phyloP scores from a whole-genome alignment of 1,140 invertebrate genomes.

The Lethrus apterus region DNA sequence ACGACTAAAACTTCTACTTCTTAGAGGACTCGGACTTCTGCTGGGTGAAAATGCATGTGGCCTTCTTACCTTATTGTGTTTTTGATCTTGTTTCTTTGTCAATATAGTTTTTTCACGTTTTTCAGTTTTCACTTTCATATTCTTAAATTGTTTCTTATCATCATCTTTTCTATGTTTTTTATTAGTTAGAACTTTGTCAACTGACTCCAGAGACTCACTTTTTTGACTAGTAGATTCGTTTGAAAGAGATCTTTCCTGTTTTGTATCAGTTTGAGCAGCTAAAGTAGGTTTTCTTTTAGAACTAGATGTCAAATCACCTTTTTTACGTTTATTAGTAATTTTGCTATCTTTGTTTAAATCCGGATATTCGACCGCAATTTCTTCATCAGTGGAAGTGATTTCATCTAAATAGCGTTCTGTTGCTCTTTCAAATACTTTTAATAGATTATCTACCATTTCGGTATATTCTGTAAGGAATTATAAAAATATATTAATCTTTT shows the following conservation, averaged over 20 bases:
- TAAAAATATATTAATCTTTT: too few relatives aligned
- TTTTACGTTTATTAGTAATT: constrained; percentile 18
- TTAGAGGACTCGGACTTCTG: constrained; percentile 40
- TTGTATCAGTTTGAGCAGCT: constrained; percentile 29
- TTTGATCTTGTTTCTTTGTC: constrained; percentile 22
- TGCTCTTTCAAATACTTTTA: constrained; percentile 7
- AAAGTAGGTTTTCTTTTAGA: constrained; percentile 27
- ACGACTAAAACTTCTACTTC: constrained; percentile 43
- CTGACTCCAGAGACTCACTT: constrained; percentile 23
- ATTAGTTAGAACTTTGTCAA: constrained; percentile 13
- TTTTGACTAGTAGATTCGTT: constrained; percentile 23
- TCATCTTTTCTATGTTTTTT: constrained; percentile 13
- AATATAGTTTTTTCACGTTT: constrained; percentile 22
- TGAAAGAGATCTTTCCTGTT: constrained; percentile 24
- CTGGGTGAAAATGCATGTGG: constrained; percentile 38
- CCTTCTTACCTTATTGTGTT: constrained; percentile 29
- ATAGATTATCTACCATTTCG: constrained; percentile 9
- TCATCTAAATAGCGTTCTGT: constrained; percentile 7
- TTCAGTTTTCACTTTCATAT: constrained; percentile 23
- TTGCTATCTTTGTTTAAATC: constrained; percentile 28
- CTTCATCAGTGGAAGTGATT: constrained; percentile 54
- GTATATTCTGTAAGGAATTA: too few relatives aligned
- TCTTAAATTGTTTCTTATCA: constrained; percentile 22
- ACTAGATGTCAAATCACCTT: constrained; percentile 12
- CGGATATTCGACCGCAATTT: constrained; percentile 58